Evolutionary conservation across 2,888 invertebrate genomes (phyloP).

Genomic region (Neoitamus cyanurus): DNA sequence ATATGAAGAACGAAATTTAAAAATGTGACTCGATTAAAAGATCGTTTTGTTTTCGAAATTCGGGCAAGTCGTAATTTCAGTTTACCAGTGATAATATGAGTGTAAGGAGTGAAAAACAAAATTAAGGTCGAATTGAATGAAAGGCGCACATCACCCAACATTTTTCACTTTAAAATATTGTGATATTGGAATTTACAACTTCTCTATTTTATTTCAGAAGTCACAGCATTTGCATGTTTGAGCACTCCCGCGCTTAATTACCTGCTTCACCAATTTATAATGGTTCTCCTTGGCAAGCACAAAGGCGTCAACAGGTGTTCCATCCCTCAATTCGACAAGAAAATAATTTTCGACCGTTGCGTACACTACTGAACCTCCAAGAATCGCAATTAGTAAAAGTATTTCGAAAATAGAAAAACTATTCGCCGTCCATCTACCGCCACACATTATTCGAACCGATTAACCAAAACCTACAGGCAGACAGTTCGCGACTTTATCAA

Average conservation of each 20-base stretch:
- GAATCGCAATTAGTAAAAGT: not conserved
- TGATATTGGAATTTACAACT: too few relatives aligned
- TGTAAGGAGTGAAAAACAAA: too few relatives aligned
- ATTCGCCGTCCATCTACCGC: not conserved
- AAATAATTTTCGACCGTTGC: not conserved
- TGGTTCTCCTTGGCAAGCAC: slow-evolving; percentile 10
- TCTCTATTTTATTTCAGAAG: not conserved
- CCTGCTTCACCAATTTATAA: slow-evolving; percentile 5
- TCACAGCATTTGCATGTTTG: not conserved
- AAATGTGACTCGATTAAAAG: too few relatives aligned
- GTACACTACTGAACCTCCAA: not conserved
- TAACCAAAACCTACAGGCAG: not conserved
- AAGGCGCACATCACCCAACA: too few relatives aligned
- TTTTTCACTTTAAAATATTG: not conserved
- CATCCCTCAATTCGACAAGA: slow-evolving; percentile 13
- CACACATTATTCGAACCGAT: not conserved
- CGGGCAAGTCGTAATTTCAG: too few relatives aligned
- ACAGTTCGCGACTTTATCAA: not conserved
- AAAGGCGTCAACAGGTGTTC: not conserved
- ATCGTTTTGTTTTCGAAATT: too few relatives aligned
- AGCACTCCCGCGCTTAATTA: not conserved
- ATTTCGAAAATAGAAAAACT: not conserved
- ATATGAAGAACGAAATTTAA: too few relatives aligned
- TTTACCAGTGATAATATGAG: too few relatives aligned
- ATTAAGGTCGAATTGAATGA: too few relatives aligned